Conservation (phyloP, 2,113 vertebrate species). For the Bungarus multicinctus region DNA sequence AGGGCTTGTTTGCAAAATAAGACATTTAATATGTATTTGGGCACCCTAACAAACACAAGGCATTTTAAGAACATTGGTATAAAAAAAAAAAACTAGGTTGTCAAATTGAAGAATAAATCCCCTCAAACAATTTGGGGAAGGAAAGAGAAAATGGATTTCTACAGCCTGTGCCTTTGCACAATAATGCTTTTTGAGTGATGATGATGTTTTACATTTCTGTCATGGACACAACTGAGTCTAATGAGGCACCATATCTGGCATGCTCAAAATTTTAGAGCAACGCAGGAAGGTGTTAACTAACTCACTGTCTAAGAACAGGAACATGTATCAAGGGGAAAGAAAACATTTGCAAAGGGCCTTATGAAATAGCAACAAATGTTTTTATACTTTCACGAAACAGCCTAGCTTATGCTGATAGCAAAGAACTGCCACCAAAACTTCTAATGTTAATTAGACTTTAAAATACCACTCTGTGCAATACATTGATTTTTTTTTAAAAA, state of each 20-base stretch:
- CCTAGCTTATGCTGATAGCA: conserved; percentile 6
- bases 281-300: conserved; percentile 32
- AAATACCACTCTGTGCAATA: conserved; percentile 29
- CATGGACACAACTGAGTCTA: conserved; percentile 9
- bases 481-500: background rate
- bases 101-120: background rate
- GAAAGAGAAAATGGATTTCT: background rate
- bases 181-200: conserved; percentile 23
- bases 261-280: conserved; percentile 20
- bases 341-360: conserved; percentile 21
- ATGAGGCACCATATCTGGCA: background rate
- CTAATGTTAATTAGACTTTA: conserved; percentile 30
- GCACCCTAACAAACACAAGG: conserved; percentile 7
- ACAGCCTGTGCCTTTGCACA: background rate
- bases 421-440: conserved; percentile 13
- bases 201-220: background rate
- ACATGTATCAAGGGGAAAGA: conserved; percentile 18
- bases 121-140: background rate
- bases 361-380: conserved; percentile 27
- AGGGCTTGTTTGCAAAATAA: background rate
- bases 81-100: background rate
- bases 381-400: conserved; percentile 1
- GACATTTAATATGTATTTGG: background rate
- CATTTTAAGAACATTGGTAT: conserved; percentile 1
- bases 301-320: background rate